Base-by-base conservation (phyloP, 2,113 vertebrate genomes). In the Sinocyclocheilus anshuiensis region DNA sequence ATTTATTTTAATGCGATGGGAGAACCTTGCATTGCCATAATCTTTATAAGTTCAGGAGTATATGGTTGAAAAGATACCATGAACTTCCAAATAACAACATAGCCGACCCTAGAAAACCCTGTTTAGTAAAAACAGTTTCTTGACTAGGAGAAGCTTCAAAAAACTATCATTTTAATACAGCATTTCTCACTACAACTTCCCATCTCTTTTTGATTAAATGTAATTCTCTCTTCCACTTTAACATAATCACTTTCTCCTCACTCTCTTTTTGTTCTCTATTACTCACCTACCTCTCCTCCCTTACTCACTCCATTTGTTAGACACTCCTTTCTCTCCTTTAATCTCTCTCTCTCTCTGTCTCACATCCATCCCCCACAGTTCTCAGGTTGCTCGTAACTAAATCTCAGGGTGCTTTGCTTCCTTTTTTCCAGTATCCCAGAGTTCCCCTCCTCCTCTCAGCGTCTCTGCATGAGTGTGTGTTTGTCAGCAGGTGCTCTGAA, bases 381-480 rank as follows among this genome's bases (percentile, higher is more conserved):
- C 74, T 67, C 59, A 67, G 36, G 59, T 77, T 67, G 74, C 84
- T 67, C 26, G 42, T 77, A 77, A 84, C 82, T 84, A 18, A 74
- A 84, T 84, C 69, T 84, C 67, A 59, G 69, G 48, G 48, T 69
- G 69, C 82, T 42, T 74, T 24, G 5, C 33, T 83, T 77, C 45
- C 61, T 69, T 77, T 84, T 57, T 84, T 65, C 59, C 72, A 63
- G 55, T 29, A 75, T 77, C 24, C 74, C 83, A 63, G 72, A 63
- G 24, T 84, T 33, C 26, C 74, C 57, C 74, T 65, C 84, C 45
- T 61, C 57, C 57, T 50, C 84, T 67, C 86, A 75, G 74, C 36
- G 16, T 78, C 72, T 83, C 74, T 83, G 84, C 65, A 9, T 85
- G 75, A 53, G 74, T 63, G 87, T 86, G 75, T 84, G 65, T 71